phyloP scores from a whole-genome alignment of 2,113 vertebrate genomes.

The Ginglymostoma cirratum region DNA sequence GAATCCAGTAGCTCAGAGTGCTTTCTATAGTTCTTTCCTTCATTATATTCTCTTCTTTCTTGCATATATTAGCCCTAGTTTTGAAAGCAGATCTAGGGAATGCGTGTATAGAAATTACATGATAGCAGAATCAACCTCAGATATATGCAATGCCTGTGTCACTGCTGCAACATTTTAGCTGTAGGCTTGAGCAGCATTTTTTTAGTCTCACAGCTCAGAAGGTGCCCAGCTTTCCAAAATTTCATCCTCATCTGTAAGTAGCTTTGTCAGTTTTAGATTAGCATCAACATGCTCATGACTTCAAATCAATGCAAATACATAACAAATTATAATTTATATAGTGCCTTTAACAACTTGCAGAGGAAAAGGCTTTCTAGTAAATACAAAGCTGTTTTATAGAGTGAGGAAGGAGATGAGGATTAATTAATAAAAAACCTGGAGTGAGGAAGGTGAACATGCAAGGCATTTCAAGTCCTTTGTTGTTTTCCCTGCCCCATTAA shows the following conservation, averaged over 20 bases:
- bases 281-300: background rate
- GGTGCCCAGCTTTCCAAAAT: background rate
- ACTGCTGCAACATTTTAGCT: background rate
- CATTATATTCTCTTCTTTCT: background rate
- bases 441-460: no score
- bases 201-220: background rate
- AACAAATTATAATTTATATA: background rate
- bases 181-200: background rate
- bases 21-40: background rate
- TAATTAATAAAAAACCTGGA: no score
- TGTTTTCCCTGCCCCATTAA: no score
- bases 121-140: background rate
- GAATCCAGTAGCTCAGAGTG: background rate
- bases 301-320: background rate
- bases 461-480: no score
- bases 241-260: background rate
- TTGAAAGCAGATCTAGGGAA: background rate
- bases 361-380: no score
- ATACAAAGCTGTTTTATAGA: no score
- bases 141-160: background rate
- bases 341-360: background rate
- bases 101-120: background rate
- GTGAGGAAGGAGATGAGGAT: no score
- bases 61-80: background rate
- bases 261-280: background rate